Base-by-base conservation (phyloP, 1,140 invertebrate genomes). In the Diprion similis region DNA sequence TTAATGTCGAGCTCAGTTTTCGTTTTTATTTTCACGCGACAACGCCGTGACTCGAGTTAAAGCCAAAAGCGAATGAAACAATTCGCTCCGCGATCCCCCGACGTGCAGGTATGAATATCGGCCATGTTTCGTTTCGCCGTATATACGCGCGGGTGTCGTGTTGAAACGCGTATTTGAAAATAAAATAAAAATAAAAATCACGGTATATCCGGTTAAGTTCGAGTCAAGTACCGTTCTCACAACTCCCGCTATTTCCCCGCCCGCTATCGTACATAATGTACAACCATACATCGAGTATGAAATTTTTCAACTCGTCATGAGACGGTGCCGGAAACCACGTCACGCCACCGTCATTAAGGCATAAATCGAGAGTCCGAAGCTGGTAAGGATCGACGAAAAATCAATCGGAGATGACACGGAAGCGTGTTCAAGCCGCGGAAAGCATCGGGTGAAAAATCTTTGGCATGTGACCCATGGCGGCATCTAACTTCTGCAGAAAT, bases 1-100 rank as follows among this genome's bases (percentile, higher is more conserved):
- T 78, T 78, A 76, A 71, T 66, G n/a, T 48, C 69, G 18, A 17
- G 19, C 18, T 45, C 15, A 17, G 10, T 37, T 70, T 70, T 47
- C 15, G 10, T 70, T 15, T 3, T 47, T 37, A 19, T 46, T 47
- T 70, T 47, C 46, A 13, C n/a, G 19, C n/a, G 46, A 17, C 69
- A 70, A 46, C 11, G 46, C 69, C 69, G 46, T 24, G 18, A 15
- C 13, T 68, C 24, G n/a, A 17, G 19, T 68, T 13, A 68, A 68
- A 37, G 24, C 24, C 17, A 64, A 64, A 64, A 64, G 17, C 59
- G 17, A 64, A 64, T 7, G 13, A 18, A 15, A 18, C 59, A 7
- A 64, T 17, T 64, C 59, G 59, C 59, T 64, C 59, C 2, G 59
- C 59, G 6, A 37, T 37, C 24, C 24, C 24, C 24, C 24, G 24